Base-by-base conservation (phyloP, 2,888 invertebrate species). In the Alloscopus bannaensis region DNA sequence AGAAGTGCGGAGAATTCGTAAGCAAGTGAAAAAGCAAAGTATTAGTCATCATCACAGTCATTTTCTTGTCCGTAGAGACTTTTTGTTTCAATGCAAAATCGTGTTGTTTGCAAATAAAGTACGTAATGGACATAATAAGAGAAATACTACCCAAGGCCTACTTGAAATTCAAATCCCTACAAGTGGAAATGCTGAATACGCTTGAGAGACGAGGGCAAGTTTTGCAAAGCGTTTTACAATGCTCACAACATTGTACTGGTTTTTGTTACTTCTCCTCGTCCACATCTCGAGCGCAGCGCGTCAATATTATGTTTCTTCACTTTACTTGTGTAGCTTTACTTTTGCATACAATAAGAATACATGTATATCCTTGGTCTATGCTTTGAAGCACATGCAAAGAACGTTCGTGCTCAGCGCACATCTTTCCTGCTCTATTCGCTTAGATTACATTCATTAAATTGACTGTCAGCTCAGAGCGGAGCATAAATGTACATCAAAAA, bases 81-180 rank as follows among this genome's bases (percentile, higher is more conserved):
- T 3, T 22, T 59, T 59, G n/a, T 11, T 59, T 8, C 6, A 50
- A 22, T 20, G 22, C n/a, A 65, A 55, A 68, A 42, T 68, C 68
- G 68, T 68, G 68, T 57, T 24, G 1, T 40, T 40, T 40, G 26
- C 40, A 57, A 68, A 68, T 68, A 55, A 42, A 20, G 24, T 68
- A 18, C n/a, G 55, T 68, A 68, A 68, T 68, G 55, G 68, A 8
- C 42, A 28, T 55, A 68, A 68, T 68, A 68, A 40, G 24, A 36
- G 22, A 66, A 36, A 47, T 31, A 68, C 18, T 36, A 59, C 20
- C 29, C 29, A 59, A 59, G 31, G 18, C 29, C 31, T 59, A 31
- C 31, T 59, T 18, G 59, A 59, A 59, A 59, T 24, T 31, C 59
- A 59, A 59, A 59, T 18, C 29, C n/a, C n/a, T n/a, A n/a, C n/a